Evolutionary conservation across 30 jellyfish, hydroid and myxozoan species (phyloP), one percentile per base, ranked within the genome.

Genomic region (Catostylus mosaicus): DNA sequence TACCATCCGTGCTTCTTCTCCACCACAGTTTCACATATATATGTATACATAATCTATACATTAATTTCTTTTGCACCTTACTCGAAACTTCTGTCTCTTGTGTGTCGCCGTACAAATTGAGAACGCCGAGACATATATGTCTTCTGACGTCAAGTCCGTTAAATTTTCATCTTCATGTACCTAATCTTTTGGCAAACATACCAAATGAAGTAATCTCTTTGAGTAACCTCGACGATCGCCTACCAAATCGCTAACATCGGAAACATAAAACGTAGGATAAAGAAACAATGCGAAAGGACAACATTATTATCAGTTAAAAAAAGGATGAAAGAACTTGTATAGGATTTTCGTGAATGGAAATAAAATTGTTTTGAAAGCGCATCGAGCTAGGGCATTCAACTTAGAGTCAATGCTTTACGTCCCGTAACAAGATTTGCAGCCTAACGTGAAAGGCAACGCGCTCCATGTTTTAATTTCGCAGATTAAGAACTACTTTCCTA

Each of bases 351-450:
- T 59, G 71, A 59, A 59, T 22, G 71, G 38, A 59, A 34, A 37
- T 45, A 68, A 68, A 34, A 37, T 45, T 68, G 64, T 68, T 68
- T 68, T 68, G 80, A 68, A 68, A 68, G 36, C 80, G 80, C 80
- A 68, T 34, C 80, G 57, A 37, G 4, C 77, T 27, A 26, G 24
- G 63, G 27, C 63, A 10, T 50, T 50, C 63, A 50, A 50, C 26
- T 27, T 23, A 50, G 63, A 8, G 19, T 50, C 63, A 50, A 50
- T 50, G 14, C 63, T 50, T 50, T 50, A n/a, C 63, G 20, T 5
- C 20, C 24, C 24, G 19, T 50, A 50, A 50, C 63, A 27, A 50
- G 63, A 50, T 50, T 50, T 50, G 24, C 63, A 50, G 63, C 14
- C 5, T 27, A 16, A 18, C 24, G 63, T 50, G 63, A 50, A 50